Conservation (phyloP, 1,140 invertebrate genomes). For the Melanaphis sacchari region DNA sequence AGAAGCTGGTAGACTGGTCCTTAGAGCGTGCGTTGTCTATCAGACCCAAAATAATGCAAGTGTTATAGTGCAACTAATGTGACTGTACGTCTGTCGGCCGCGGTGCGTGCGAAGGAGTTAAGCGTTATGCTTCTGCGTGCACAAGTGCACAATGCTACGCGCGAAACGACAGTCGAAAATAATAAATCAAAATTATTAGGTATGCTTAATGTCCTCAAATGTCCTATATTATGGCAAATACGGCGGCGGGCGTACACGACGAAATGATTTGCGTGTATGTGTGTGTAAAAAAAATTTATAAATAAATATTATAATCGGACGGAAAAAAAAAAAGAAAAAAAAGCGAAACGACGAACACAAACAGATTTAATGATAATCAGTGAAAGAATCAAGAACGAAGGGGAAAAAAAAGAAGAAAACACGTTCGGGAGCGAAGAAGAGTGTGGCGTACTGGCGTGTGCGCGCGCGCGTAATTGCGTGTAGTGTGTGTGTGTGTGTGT, state of each 20-base stretch:
- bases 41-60: too few species aligned
- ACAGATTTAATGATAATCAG: slow-evolving; percentile 46
- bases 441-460: background rate
- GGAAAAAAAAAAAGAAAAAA: background rate
- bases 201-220: background rate
- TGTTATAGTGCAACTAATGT: background rate
- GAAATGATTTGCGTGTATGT: background rate
- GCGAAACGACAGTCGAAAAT: background rate
- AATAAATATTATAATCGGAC: background rate
- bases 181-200: background rate
- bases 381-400: slow-evolving; percentile 32
- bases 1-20: background rate
- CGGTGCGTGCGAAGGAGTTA: background rate
- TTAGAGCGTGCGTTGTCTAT: background rate
- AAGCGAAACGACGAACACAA: background rate
- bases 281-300: background rate
- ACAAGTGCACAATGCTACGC: background rate
- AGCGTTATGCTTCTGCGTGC: background rate
- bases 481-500: background rate
- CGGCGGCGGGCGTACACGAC: background rate
- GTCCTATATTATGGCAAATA: background rate
- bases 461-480: background rate
- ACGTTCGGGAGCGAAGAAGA: background rate
- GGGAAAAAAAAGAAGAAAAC: background rate
- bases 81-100: background rate